Conservation (phyloP, 1,140 invertebrate genomes). For the Aphaenogaster ashmeadi region DNA sequence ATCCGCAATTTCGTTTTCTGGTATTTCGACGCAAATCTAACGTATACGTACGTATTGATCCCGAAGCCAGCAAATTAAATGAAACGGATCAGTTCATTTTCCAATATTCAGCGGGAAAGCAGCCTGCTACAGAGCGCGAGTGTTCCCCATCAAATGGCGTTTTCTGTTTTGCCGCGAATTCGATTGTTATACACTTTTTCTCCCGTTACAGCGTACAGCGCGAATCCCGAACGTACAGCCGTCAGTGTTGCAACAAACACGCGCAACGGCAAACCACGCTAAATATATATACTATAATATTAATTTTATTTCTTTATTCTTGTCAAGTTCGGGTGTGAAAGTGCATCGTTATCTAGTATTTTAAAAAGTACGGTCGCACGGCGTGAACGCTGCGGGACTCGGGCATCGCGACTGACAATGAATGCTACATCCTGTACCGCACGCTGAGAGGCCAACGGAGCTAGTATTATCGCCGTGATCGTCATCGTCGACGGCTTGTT, state of each 20-base stretch:
- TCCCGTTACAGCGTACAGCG: not conserved
- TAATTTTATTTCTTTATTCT: not conserved
- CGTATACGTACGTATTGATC: slow-evolving; percentile 17
- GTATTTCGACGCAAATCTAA: slow-evolving; percentile 19
- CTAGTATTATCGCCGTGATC: too few species aligned
- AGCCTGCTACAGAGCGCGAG: not conserved
- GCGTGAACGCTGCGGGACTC: not conserved
- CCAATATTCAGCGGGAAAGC: slow-evolving; percentile 34
- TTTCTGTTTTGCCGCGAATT: slow-evolving; percentile 48
- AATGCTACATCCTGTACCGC: not conserved
- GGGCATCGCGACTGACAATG: not conserved
- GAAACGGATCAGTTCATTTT: slow-evolving; percentile 59
- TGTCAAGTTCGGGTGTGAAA: not conserved
- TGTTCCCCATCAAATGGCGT: slow-evolving; percentile 20
- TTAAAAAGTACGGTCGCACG: not conserved
- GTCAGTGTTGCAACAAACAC: not conserved
- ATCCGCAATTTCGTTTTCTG: not conserved
- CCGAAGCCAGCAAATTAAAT: slow-evolving; percentile 50
- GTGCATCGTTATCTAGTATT: not conserved
- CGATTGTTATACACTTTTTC: slow-evolving; percentile 7
- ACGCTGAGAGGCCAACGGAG: too few species aligned
- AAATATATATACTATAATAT: not conserved
- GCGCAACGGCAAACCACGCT: not conserved
- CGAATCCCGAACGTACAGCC: not conserved
- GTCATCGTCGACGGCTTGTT: too few species aligned